Evolutionary conservation across 2,113 vertebrate species (phyloP), one percentile per base, ranked within the genome.

Genomic region (Narcine bancroftii): DNA sequence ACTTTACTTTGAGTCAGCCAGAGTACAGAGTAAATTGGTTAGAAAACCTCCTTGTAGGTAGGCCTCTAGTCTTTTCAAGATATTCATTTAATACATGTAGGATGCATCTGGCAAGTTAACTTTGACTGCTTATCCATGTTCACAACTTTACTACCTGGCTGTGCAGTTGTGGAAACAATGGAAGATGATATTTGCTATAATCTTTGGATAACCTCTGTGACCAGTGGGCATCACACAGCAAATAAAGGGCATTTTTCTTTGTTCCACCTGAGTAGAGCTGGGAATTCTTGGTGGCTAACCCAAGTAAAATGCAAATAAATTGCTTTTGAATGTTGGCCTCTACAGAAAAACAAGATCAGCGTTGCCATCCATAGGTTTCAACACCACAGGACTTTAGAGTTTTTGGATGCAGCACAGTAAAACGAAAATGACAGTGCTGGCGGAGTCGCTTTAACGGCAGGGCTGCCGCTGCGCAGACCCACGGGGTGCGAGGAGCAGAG

Each of bases 101-200:
- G 33, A 36, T 87, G 53, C 53, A 7, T 60, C n/a, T 36, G n/a
- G 53, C 53, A 63, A 87, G 81, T 60, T 87, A 60, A 21, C 81
- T 17, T 87, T 87, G 81, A 85, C 81, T 85, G 50, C 50, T 60
- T 85, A 19, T 1, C 81, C 81, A 60, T 36, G 81, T 87, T 87
- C 81, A 63, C 33, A 87, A 60, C 81, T 26, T 56, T 63, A 56
- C 13, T 29, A 36, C 33, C 1, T 87, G n/a, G 6, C 33, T 21
- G 53, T 39, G 81, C 9, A 60, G 53, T 33, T 15, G 33, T n/a
- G 15, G 53, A n/a, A 36, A 85, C 33, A 17, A n/a, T 85, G 33
- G 33, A 53, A 60, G 33, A 15, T 6, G 1, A 85, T 85, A 33
- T 42, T n/a, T 36, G 81, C 15, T 50, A 60, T 85, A n/a, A 60